These are phyloP conservation scores for Drosophila seclusa DNA, from an alignment of 2,888 invertebrate genomes.

Conservation along the genomic window DNA sequence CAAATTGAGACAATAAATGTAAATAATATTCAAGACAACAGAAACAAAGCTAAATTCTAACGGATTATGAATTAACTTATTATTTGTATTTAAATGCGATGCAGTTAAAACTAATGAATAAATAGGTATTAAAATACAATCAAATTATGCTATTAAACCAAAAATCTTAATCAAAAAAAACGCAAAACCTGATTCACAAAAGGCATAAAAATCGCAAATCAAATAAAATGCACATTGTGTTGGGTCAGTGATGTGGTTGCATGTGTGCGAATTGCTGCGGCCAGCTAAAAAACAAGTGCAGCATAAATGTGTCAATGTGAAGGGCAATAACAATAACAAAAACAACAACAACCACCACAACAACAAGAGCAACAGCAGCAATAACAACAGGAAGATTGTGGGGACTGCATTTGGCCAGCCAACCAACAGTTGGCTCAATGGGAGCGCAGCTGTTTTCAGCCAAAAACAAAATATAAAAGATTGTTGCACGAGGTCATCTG, in stretches of 20 bases:
- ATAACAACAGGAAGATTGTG: slow-evolving; percentile 12
- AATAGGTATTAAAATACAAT: background rate
- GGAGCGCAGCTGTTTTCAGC: slow-evolving; percentile 39
- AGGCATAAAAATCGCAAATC: background rate
- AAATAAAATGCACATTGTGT: slow-evolving; percentile 41
- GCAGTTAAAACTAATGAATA: background rate
- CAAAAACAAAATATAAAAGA: slow-evolving; percentile 19
- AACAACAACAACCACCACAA: background rate
- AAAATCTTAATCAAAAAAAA: too few species aligned
- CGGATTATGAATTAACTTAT: background rate
- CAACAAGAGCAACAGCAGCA: background rate
- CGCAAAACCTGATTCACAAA: background rate
- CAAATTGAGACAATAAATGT: background rate
- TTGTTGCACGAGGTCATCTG: slow-evolving; percentile 41
- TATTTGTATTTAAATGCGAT: background rate
- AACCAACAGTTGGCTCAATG: slow-evolving; percentile 41
- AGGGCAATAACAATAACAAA: slow-evolving; percentile 50
- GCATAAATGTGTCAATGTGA: slow-evolving; percentile 73
- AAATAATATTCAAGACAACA: background rate
- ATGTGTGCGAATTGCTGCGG: slow-evolving; percentile 48
- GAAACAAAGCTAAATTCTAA: background rate
- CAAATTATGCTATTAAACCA: background rate
- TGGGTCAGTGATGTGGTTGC: slow-evolving; percentile 55
- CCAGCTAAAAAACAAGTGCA: slow-evolving; percentile 21
- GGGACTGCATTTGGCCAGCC: slow-evolving; percentile 35